Evolutionary conservation across 2,113 vertebrate genomes (phyloP), one percentile per base, ranked within the genome.

Genomic region (Albula goreensis): DNA sequence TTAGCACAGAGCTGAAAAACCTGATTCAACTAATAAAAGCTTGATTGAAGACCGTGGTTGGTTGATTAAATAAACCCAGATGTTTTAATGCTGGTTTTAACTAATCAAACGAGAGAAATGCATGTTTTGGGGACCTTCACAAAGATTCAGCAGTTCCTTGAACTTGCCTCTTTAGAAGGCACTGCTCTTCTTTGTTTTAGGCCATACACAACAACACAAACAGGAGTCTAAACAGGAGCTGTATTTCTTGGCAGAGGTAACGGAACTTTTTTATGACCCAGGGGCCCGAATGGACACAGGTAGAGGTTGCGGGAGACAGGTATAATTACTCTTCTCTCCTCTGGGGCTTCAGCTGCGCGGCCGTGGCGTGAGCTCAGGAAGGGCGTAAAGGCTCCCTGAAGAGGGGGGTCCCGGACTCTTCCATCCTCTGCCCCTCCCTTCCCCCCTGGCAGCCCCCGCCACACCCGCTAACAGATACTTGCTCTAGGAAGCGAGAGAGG

Each of bases 251-350:
- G 89, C 89, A 5, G 19, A 51, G 51, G 25, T 0, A 77, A 48
- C 31, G 83, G 86, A 87, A 51, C 74, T n/a, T 50, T 85, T 88
- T 88, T 50, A 31, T 53, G 57, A 83, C 51, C 51, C 51, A 41
- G 66, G 48, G 15, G 25, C 5, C 49, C 88, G 89, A 90, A 91
- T 81, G 89, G 90, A 92, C 91, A 80, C 63, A 66, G 88, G 85
- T 78, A 88, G 87, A 88, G 83, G 90, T 90, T 89, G 85, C 83
- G 85, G 83, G 60, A 87, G 91, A 91, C 90, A 89, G 90, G 84
- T 74, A 63, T 89, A 91, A 92, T 92, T 85, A 84, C 86, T 85
- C 84, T 87, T 84, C n/a, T 74, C 84, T 90, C 90, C 89, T 90
- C 91, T 90, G 87, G 63, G 78, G 25, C 88, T 88, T 90, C 86